These are phyloP conservation scores for Amaurobius ferox DNA, from an alignment of 2,888 invertebrate genomes.

Conservation along the genomic window DNA sequence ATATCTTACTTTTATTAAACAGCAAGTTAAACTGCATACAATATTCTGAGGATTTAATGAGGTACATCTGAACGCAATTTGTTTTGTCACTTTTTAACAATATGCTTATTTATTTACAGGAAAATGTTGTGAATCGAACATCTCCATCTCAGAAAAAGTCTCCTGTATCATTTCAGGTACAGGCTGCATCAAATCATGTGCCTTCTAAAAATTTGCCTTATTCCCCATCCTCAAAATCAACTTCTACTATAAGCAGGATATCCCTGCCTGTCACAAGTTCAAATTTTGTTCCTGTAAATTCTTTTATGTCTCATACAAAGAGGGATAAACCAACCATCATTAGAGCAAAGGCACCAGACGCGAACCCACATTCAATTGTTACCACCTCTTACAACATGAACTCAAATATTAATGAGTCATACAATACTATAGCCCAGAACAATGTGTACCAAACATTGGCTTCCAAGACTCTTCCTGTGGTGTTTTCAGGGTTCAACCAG, in stretches of 20 bases:
- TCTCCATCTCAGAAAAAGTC: background rate
- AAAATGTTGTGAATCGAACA: background rate
- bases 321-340: background rate
- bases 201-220: conserved; percentile 3
- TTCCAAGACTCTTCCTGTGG: background rate
- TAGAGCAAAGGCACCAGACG: background rate
- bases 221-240: background rate
- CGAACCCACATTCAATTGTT: background rate
- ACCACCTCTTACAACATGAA: background rate
- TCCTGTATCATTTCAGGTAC: background rate
- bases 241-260: background rate
- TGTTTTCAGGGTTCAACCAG: background rate
- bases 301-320: background rate
- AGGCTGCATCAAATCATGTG: background rate
- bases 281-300: background rate
- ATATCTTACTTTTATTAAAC: too few relatives aligned
- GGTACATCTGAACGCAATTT: too few relatives aligned
- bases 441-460: background rate
- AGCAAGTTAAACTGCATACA: too few relatives aligned
- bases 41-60: too few relatives aligned
- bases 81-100: too few relatives aligned
- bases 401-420: background rate
- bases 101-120: too few relatives aligned
- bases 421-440: background rate
- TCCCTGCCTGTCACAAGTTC: background rate